Conservation (phyloP, 1,140 invertebrate genomes). For the Rhopalosiphum padi region DNA sequence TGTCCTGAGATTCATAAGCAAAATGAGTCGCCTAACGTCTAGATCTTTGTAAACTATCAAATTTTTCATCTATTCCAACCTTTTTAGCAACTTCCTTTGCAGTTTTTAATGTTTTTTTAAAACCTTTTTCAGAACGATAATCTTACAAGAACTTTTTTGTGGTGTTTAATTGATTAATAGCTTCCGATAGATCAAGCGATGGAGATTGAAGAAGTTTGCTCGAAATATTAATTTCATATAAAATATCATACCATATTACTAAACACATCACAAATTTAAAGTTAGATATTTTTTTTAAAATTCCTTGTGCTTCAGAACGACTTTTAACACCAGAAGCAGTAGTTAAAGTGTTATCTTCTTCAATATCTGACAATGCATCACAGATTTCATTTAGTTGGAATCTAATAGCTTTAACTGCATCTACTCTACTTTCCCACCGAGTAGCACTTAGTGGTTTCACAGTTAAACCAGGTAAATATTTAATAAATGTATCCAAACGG, state of each 20-base stretch:
- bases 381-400: neutral
- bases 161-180: neutral
- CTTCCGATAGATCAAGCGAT: conserved; percentile 23
- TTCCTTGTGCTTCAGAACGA: conserved; percentile 31
- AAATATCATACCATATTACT: conserved; percentile 54
- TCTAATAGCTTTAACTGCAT: conserved; percentile 57
- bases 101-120: conserved; percentile 37
- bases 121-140: conserved; percentile 22
- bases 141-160: conserved; percentile 14
- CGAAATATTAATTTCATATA: conserved; percentile 58
- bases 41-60: neutral
- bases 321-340: conserved; percentile 14
- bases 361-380: conserved; percentile 43
- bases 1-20: no score
- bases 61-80: neutral
- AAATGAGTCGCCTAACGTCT: neutral
- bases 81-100: neutral
- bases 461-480: neutral
- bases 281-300: conserved; percentile 52
- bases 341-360: conserved; percentile 14
- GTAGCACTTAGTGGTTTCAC: conserved; percentile 48
- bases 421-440: conserved; percentile 59
- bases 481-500: conserved; percentile 58
- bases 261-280: conserved; percentile 58
- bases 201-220: conserved; percentile 54